Evolutionary conservation across 2,797 vertebrate genomes (phyloP).

Genomic region (Chaetodon trifasciatus): DNA sequence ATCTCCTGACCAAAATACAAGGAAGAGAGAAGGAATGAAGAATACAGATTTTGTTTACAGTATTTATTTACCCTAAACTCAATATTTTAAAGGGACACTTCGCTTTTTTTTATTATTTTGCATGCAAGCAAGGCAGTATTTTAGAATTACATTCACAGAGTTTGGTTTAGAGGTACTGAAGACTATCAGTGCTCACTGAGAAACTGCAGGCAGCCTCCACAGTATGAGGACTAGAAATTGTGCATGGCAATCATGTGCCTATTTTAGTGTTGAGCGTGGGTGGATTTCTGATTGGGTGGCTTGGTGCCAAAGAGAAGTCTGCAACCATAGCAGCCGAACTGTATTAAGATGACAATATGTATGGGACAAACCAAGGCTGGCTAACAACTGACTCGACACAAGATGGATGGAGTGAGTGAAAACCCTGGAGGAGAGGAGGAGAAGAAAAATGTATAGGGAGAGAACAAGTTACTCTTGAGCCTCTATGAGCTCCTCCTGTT

Average conservation of each 20-base stretch:
- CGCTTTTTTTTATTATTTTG: no score
- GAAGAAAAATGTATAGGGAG: background rate
- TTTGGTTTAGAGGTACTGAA: background rate
- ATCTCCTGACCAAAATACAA: no score
- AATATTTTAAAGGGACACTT: no score
- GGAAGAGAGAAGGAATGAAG: no score
- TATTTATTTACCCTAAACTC: no score
- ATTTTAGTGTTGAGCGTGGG: conserved; percentile 44
- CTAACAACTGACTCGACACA: conserved; percentile 32
- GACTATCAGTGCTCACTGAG: background rate
- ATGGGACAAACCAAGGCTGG: conserved; percentile 9
- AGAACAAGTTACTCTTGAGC: conserved; percentile 27
- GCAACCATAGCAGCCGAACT: conserved; percentile 37
- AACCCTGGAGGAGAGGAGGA: background rate
- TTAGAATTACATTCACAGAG: background rate
- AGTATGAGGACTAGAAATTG: background rate
- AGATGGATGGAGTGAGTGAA: conserved; percentile 20
- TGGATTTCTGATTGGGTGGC: conserved; percentile 20
- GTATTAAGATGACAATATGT: conserved; percentile 37
- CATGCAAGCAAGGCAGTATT: background rate
- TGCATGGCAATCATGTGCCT: conserved; percentile 12
- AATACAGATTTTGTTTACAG: no score
- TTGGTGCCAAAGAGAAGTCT: conserved; percentile 36
- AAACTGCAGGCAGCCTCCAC: conserved; percentile 15
- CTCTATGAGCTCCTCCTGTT: conserved; percentile 26